Evolutionary conservation across 2,797 vertebrate genomes (phyloP), one percentile per base, ranked within the genome.

Genomic region (Megalops cyprinoides): DNA sequence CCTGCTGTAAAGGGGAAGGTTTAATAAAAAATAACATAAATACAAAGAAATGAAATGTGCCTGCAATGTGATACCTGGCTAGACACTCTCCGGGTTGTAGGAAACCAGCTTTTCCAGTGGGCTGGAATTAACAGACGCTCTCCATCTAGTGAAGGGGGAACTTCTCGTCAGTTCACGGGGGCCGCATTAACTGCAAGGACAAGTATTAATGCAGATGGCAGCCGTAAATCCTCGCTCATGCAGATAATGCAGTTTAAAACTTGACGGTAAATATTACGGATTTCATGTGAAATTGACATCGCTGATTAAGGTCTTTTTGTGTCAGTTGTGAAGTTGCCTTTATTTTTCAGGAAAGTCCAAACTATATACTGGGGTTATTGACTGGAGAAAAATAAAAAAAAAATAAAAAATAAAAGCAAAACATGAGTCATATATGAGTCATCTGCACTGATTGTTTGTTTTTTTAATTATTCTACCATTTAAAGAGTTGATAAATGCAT

Each of bases 11-110:
- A 48, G 91, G 86, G 83, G 77, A 74, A 83, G 77, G 76, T 85
- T 90, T 89, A 90, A 88, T 90, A 86, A 90, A 90, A 84, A 88
- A 86, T 87, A 89, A 58, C 87, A 84, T 87, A 89, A 90, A 90
- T 88, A 88, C 86, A 56, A 69, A 86, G 85, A 79, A 88, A 84
- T 86, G 87, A 91, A 89, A 90, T 81, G 88, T 88, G 84, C 51
- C 78, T 87, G 88, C 85, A 90, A 91, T 74, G 55, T 77, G 84
- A 89, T 88, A 86, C 79, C 88, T 90, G 88, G 85, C 89, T 87
- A 87, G 88, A 84, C 87, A 49, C 84, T 87, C 84, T 82, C 81
- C 84, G 84, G 86, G 88, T 87, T 86, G 79, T 81, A 86, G 84
- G 86, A 89, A 85, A 86, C 83, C 69, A 74, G 82, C 81, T 74